phyloP scores from a whole-genome alignment of 2,797 vertebrate species.

The Scomberomorus guttatus region DNA sequence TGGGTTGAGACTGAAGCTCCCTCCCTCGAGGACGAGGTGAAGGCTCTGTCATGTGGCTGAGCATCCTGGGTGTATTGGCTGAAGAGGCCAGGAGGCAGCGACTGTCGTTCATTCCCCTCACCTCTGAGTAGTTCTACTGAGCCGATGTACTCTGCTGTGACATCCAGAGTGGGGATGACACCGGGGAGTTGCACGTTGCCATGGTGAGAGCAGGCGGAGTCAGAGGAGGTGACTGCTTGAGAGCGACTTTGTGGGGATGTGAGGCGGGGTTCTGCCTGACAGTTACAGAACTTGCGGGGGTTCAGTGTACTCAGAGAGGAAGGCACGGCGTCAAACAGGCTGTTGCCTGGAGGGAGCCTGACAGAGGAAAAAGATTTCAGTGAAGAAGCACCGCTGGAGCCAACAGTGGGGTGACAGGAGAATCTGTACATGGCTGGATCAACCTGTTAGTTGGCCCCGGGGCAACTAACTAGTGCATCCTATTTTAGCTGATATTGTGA shows the following conservation, averaged over 20 bases:
- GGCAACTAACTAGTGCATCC: no score
- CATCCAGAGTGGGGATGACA: conserved; percentile 89
- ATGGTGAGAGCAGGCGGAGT: conserved; percentile 81
- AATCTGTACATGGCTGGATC: background rate
- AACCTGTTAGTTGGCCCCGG: no score
- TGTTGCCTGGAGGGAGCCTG: conserved; percentile 89
- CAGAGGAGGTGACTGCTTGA: conserved; percentile 48
- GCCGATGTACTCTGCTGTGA: conserved; percentile 87
- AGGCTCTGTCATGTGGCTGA: background rate
- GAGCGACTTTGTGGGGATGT: conserved; percentile 60
- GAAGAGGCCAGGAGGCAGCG: conserved; percentile 34
- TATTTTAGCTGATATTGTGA: background rate
- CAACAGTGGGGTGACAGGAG: conserved; percentile 1
- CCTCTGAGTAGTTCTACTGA: conserved; percentile 67
- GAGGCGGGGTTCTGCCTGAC: conserved; percentile 63
- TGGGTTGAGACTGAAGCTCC: conserved; percentile 33
- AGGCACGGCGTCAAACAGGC: conserved; percentile 89
- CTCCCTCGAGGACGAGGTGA: conserved; percentile 1
- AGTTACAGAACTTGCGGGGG: conserved; percentile 84
- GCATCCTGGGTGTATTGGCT: conserved; percentile 29
- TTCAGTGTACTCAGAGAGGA: conserved; percentile 52
- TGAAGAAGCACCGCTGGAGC: background rate
- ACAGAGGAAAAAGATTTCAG: conserved; percentile 27
- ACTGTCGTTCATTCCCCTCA: conserved; percentile 65
- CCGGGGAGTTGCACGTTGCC: conserved; percentile 74